Base-by-base conservation (phyloP, 1,140 invertebrate genomes). In the Orchesella cincta region DNA sequence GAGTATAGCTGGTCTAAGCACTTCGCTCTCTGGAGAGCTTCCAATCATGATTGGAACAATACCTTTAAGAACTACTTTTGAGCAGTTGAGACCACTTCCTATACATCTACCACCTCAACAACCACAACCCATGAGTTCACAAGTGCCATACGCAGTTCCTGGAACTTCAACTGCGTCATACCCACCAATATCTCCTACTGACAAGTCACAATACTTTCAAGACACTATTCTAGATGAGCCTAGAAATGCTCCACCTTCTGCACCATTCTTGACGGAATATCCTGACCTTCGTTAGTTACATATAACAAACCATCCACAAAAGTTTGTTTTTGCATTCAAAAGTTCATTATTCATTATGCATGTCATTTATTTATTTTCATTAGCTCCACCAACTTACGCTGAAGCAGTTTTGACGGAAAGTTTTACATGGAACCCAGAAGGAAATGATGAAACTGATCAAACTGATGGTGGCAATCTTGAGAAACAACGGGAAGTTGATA, bases 11-110 rank as follows among this genome's bases (percentile, higher is more conserved):
- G 72, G 72, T 5, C 33, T 35, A 20, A 23, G 51, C 18, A 26
- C 23, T 1, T 26, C 23, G 18, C 23, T 57, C 3, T 3, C n/a
- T 2, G 77, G 29, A n/a, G 73, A 78, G 54, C 1, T 75, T 34
- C 73, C 73, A 16, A 78, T 78, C 28, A 54, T 31, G 5, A 75
- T 78, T 62, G 77, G 77, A 33, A 78, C 77, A 20, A 78, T 78
- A 33, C 77, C 77, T 29, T 33, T 78, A 26, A 34, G 77, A 34
- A 29, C 35, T 36, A 75, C 29, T 14, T 78, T 78, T 35, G 26
- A 31, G 1, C n/a, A 75, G 5, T 67, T 75, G 26, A 8, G 23
- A 16, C 3, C 39, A 5, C 39, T 46, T 46, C 52, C 52, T 23
- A 5, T 18, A 46, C 39, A 46, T 5, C 5, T 46, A 8, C 39